Base-by-base conservation (phyloP, 2,888 invertebrate genomes). In the Lasioglossum marginatum region DNA sequence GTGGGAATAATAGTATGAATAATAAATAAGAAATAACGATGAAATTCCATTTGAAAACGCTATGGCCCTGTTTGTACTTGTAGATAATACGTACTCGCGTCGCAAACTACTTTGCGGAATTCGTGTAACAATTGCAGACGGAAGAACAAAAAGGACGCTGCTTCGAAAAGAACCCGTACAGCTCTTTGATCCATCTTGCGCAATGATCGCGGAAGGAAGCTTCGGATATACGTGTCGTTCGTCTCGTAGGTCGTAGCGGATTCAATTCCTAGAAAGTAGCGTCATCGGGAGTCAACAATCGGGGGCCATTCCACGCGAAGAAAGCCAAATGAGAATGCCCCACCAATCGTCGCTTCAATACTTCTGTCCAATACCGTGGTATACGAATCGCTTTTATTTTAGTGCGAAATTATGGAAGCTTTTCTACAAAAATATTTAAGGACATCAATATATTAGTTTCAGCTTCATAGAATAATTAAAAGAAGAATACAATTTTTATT, bases 201-300 rank as follows among this genome's bases (percentile, higher is more conserved):
- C 70, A 43, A 27, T 27, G 40, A 40, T 60, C 60, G 16, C 8
- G 45, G 10, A 72, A 48, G 48, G 34, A 48, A 31, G 23, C 45
- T 48, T 52, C 37, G 16, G 8, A 16, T 14, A 16, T 57, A 60
- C 75, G 75, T 75, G 75, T 31, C 40, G 34, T 52, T 37, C 34
- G 48, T 14, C 75, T 60, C 60, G 75, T 60, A 40, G 4, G 1
- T 31, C n/a, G 57, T n/a, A 57, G 57, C 57, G 10, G 16, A 14
- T 60, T 60, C 75, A 16, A 40, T 57, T 75, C 40, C 31, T 73
- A 73, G 48, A 73, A 71, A 27, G 27, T n/a, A 27, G 3, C 72
- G 72, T 34, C 31, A 34, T 10, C 45, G 31, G 0, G 31, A 48
- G 48, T 34, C 34, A 52, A 48, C 31, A 23, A n/a, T 27, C 48